Conservation (phyloP, 2,113 vertebrate genomes). For the Takifugu flavidus region DNA sequence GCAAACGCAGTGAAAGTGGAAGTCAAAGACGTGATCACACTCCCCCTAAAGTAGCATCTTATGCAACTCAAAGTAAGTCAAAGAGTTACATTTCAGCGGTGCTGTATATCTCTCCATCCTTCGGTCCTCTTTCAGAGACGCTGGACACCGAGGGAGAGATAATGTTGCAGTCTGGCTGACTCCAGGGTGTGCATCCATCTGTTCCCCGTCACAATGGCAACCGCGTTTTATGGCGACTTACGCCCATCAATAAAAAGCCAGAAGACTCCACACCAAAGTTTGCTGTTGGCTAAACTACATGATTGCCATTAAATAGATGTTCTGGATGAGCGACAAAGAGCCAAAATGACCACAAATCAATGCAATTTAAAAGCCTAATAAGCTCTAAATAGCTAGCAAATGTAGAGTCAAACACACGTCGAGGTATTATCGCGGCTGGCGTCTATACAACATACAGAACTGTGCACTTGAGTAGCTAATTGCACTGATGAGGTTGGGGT, state of each 20-base stretch:
- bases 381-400: no score
- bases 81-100: no score
- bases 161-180: background rate
- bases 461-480: background rate
- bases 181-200: conserved; percentile 31
- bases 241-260: conserved; percentile 44
- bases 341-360: conserved; percentile 22
- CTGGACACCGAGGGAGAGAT: conserved; percentile 18
- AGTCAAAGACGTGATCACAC: no score
- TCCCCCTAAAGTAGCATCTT: no score
- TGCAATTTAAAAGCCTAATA: conserved; percentile 9
- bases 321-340: conserved; percentile 17
- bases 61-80: no score
- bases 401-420: no score
- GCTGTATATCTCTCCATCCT: background rate
- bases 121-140: background rate
- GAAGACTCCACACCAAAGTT: conserved; percentile 40
- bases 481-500: background rate
- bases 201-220: conserved; percentile 35
- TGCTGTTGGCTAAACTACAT: conserved; percentile 53
- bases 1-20: no score
- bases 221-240: conserved; percentile 57
- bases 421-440: no score
- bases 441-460: conserved; percentile 2
- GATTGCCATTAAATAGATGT: conserved; percentile 33